Evolutionary conservation across 2,888 invertebrate species (phyloP).

Genomic region (Mythimna impura): DNA sequence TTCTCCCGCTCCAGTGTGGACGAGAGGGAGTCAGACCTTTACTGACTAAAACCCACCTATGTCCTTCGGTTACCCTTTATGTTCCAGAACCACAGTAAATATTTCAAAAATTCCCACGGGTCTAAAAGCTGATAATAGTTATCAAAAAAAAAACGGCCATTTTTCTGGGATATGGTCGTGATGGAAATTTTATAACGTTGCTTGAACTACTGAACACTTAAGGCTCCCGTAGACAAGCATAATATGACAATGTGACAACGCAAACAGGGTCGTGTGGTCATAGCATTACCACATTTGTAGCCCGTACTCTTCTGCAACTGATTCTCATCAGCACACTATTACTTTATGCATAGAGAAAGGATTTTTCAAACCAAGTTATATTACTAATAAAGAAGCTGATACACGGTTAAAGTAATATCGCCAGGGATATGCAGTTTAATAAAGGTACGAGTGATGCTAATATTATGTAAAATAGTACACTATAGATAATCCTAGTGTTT

Average conservation of each 20-base stretch:
- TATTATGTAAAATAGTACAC: conserved; percentile 10
- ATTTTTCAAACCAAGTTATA: background rate
- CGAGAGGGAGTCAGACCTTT: no score
- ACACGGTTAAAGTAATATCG: background rate
- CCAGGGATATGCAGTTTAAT: conserved; percentile 26
- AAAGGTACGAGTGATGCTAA: conserved; percentile 2
- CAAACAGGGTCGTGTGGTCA: background rate
- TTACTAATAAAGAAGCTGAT: background rate
- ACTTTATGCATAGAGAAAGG: background rate
- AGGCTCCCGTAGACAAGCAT: no score
- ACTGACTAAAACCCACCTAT: no score
- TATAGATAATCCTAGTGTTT: conserved; percentile 16
- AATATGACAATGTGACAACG: background rate
- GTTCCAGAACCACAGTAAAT: no score
- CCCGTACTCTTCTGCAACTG: background rate
- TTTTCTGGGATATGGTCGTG: no score
- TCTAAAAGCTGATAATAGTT: no score
- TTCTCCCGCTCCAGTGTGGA: no score
- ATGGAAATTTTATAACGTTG: no score
- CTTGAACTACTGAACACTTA: no score
- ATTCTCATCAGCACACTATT: background rate
- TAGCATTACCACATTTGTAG: background rate
- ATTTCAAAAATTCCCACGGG: no score
- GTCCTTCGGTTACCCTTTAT: no score
- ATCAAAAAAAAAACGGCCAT: no score